Base-by-base conservation (phyloP, 2,888 invertebrate species). In the Luffia ferchaultella region DNA sequence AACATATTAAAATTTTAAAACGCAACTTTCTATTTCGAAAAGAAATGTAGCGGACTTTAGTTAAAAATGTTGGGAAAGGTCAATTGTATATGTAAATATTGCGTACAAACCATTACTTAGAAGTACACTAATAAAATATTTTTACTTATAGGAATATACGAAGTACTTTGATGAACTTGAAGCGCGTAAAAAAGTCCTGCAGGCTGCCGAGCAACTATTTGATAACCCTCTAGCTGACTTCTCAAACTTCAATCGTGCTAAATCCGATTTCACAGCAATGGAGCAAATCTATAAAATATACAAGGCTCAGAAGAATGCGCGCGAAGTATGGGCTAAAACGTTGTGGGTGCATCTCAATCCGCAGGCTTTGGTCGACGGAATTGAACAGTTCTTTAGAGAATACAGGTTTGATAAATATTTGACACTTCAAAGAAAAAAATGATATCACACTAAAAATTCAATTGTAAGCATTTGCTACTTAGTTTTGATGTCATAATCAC, bases 271-370 rank as follows among this genome's bases (percentile, higher is more conserved):
- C 62, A 76, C 85, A 16, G 85, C 86, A 1, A 87, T 96, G 86
- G 90, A 92, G 51, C 60, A 70, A 62, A 71, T 96, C 18, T 96
- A 91, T 67, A 89, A 89, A 62, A 85, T 96, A 18, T 96, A 93
- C 65, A 89, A 89, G 57, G 86, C 89, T 1, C 94, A 95, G 69
- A 92, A 90, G 77, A 85, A 85, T 55, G 91, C 91, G 0, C 83
- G 94, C 43, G 93, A 94, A 56, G 62, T 85, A 2, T 96, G 96
- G 96, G 90, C 93, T 0, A 91, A 91, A 70, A 95, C 94, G 0
- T 70, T 96, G 12, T 97, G 97, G 97, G 89, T 86, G 5, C 90
- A 97, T 70, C 79, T 97, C 47, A 92, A 96, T 72, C 92, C 96
- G 1, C 91, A 93, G 62, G 88, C 90, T 0, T 76, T 97, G 42